A percentile compares a stretch with the other conserved stretches of the same genome.
These are phyloP conservation scores for Diarsia dahlii DNA, from an alignment of 2,888 invertebrate species.

Conservation along the genomic window DNA sequence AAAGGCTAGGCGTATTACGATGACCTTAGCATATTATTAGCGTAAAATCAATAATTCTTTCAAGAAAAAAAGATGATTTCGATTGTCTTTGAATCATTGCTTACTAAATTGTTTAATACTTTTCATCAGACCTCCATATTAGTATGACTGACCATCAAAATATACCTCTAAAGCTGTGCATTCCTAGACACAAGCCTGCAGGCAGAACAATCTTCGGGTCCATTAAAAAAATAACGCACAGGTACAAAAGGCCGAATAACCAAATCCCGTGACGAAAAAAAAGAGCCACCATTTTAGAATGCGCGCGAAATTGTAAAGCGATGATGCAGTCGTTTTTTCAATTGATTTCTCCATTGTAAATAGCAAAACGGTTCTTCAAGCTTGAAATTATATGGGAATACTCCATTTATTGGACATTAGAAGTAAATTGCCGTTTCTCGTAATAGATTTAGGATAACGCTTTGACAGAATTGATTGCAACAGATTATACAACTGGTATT, in stretches of 20 bases:
- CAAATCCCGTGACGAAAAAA: conserved; percentile 75
- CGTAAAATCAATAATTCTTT: not conserved
- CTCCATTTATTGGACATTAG: conserved; percentile 55
- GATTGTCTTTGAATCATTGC: not conserved
- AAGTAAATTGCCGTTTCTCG: conserved; percentile 60
- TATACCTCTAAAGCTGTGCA: conserved; percentile 67
- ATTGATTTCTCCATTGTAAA: conserved; percentile 64
- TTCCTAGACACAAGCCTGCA: conserved; percentile 74
- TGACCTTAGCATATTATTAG: not conserved
- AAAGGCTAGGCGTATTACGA: no score
- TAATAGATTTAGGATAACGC: conserved; percentile 66
- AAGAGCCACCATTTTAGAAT: conserved; percentile 67
- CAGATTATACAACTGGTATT: conserved; percentile 60
- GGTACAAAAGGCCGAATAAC: conserved; percentile 76
- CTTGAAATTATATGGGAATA: conserved; percentile 59
- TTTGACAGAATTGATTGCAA: conserved; percentile 67
- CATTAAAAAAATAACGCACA: conserved; percentile 74
- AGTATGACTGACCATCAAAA: conserved; percentile 28
- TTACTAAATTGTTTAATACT: not conserved
- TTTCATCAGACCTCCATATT: not conserved
- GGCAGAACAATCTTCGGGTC: conserved; percentile 55
- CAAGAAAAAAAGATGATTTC: not conserved
- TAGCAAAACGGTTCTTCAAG: conserved; percentile 63
- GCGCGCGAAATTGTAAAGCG: conserved; percentile 79
- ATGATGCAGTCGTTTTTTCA: conserved; percentile 73